Base-by-base conservation (phyloP, 2,797 vertebrate genomes). In the Gorsachius magnificus region DNA sequence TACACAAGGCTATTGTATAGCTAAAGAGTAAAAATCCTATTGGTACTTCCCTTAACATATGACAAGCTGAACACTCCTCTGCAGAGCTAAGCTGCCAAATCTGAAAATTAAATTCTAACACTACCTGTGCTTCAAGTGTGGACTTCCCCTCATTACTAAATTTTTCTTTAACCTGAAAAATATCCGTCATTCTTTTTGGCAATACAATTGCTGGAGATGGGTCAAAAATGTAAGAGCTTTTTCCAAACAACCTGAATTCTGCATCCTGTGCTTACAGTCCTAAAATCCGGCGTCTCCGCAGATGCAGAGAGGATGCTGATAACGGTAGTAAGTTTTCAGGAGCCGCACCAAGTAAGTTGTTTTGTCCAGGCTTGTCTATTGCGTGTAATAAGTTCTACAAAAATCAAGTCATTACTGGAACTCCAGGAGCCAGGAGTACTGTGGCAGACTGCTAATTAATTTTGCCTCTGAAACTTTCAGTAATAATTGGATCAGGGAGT, bases 381-480 rank as follows among this genome's bases (percentile, higher is more conserved):
- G 95, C 26, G 28, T 87, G 71, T 83, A 97, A 96, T 95, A 97
- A 95, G 70, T 96, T 95, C 95, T 85, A 95, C 76, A 95, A 85
- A 98, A 97, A 96, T 94, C 94, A 97, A 98, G 82, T 96, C 83
- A 98, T 97, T 97, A 97, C 50, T 86, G 90, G 83, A 96, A 83
- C 97, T 86, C 69, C 95, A 84, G 98, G 98, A 97, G 92, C 57
- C 94, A 91, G 94, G 95, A 95, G 71, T 95, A 83, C 88, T 96
- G 71, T 78, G 89, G 77, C 89, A 95, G 97, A 95, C 95, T 98
- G 97, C 95, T 98, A 98, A 98, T 98, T 98, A 97, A 97, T 97
- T 98, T 98, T 96, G 54, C 79, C 87, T 96, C 97, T 97, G 92
- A 97, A 97, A 96, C 87, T 95, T 96, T 93, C 87, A 95, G 95